Evolutionary conservation across 2,888 invertebrate genomes (phyloP).

Genomic region (Callyntrura guangdongensis): DNA sequence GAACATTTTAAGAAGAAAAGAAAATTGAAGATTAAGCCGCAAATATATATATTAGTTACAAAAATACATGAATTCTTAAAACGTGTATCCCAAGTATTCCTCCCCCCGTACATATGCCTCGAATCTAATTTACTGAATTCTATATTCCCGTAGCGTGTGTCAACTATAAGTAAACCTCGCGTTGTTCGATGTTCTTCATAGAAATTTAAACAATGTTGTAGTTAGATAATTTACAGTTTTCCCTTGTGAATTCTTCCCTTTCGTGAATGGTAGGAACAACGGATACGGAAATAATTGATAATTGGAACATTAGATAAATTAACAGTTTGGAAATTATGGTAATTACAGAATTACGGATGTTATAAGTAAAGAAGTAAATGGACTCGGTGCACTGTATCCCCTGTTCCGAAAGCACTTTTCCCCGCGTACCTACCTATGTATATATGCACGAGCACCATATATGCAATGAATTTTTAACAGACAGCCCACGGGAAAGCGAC

Average conservation of each 20-base stretch:
- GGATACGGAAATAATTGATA: conserved; percentile 33
- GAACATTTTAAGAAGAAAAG: no score
- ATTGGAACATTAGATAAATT: not conserved
- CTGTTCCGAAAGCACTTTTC: no score
- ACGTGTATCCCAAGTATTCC: no score
- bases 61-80: no score
- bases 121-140: no score
- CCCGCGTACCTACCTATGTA: no score
- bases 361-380: not conserved
- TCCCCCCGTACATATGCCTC: not conserved
- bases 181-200: no score
- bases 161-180: no score
- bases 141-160: no score
- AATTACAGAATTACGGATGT: not conserved
- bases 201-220: not conserved
- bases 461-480: not conserved
- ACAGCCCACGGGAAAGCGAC: not conserved
- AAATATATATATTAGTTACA: no score
- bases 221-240: not conserved
- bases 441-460: no score
- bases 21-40: no score
- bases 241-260: not conserved
- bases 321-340: not conserved
- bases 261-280: not conserved
- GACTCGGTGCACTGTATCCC: not conserved